Percentiles rank a stretch among this genome's conserved stretches.
Evolutionary conservation across 2,113 vertebrate species (phyloP).

Genomic region (Cynoglossus semilaevis): DNA sequence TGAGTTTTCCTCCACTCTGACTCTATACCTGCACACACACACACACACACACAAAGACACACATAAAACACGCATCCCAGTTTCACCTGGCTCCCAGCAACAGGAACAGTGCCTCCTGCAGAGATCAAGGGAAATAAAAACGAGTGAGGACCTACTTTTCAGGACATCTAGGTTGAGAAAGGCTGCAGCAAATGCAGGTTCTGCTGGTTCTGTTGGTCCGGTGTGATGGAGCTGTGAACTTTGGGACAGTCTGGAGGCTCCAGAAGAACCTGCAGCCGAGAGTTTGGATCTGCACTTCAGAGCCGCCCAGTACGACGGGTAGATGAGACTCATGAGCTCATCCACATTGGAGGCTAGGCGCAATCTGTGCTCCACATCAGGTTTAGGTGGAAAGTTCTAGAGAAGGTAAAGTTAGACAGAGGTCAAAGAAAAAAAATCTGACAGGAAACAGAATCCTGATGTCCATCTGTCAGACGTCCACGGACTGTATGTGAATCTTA

Average conservation of each 20-base stretch:
- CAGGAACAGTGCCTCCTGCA: no score
- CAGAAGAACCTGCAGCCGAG: constrained; percentile 33
- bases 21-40: constrained; percentile 90
- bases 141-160: constrained; percentile 84
- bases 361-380: constrained; percentile 87
- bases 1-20: constrained; percentile 97
- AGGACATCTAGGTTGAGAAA: constrained; percentile 88
- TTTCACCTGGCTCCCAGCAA: no score
- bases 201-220: constrained; percentile 62
- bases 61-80: constrained; percentile 4
- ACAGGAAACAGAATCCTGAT: background rate
- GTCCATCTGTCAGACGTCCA: constrained; percentile 7
- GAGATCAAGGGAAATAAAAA: no score
- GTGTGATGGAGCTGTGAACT: constrained; percentile 9
- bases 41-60: constrained; percentile 51
- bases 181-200: constrained; percentile 86
- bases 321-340: constrained; percentile 92
- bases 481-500: constrained; percentile 21
- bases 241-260: constrained; percentile 58
- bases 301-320: constrained; percentile 91
- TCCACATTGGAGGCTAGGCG: constrained; percentile 92
- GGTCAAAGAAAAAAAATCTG: no score
- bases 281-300: constrained; percentile 89
- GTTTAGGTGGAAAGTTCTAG: constrained; percentile 79
- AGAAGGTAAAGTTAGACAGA: constrained; percentile 22